These are phyloP conservation scores for Tiliacea citrago DNA, from an alignment of 2,888 invertebrate species.

Conservation along the genomic window DNA sequence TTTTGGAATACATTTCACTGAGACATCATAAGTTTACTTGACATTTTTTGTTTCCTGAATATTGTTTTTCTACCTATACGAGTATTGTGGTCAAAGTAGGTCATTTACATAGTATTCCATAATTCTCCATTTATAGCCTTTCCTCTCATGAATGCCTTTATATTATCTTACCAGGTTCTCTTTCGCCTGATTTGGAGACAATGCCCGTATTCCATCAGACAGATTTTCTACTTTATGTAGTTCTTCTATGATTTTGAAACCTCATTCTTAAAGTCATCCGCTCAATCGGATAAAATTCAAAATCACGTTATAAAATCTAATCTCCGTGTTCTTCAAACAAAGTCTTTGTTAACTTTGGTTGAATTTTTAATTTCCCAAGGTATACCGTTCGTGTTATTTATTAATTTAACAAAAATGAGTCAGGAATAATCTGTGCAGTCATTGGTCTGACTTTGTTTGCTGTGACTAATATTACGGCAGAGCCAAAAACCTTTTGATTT, in stretches of 20 bases:
- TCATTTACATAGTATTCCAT: background rate
- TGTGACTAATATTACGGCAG: slow-evolving; percentile 70
- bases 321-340: background rate
- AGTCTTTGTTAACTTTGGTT: slow-evolving; percentile 13
- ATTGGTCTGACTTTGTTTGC: slow-evolving; percentile 65
- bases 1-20: no score
- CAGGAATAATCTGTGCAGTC: slow-evolving; percentile 66
- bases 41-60: background rate
- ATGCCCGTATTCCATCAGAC: no score
- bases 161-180: background rate
- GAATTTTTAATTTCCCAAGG: slow-evolving; percentile 38
- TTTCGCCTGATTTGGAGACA: background rate
- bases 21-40: background rate
- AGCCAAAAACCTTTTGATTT: slow-evolving; percentile 59
- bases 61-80: no score
- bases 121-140: no score
- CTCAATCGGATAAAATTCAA: background rate
- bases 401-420: slow-evolving; percentile 67
- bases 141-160: background rate
- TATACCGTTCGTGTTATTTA: slow-evolving; percentile 38
- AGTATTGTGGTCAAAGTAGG: background rate
- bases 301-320: background rate
- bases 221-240: background rate
- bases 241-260: background rate
- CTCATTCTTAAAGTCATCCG: background rate